Evolutionary conservation across 2,113 vertebrate species (phyloP).

Genomic region (Centropristis striata): DNA sequence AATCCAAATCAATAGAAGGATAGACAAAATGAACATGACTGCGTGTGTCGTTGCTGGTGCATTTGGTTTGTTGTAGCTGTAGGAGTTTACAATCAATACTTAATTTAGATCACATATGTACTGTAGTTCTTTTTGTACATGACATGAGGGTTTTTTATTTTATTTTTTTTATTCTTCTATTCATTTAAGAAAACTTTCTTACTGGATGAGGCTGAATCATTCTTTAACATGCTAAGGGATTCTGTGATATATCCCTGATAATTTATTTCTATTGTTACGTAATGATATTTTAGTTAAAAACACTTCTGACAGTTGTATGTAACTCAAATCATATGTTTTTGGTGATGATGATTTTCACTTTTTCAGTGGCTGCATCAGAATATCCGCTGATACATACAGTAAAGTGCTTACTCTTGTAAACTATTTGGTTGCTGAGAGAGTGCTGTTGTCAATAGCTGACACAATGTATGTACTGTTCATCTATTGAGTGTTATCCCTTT

Average conservation of each 20-base stretch:
- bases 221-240: conserved; percentile 3
- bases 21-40: conserved; percentile 1
- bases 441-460: conserved; percentile 6
- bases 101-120: conserved; percentile 40
- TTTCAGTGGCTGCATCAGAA: conserved; percentile 10
- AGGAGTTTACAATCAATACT: conserved; percentile 65
- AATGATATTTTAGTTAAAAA: conserved; percentile 31
- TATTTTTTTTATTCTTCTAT: conserved; percentile 34
- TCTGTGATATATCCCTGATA: background rate
- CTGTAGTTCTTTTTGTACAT: conserved; percentile 58
- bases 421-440: background rate
- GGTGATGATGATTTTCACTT: conserved; percentile 15
- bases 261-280: conserved; percentile 58
- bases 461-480: conserved; percentile 4
- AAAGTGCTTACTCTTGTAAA: background rate
- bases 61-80: conserved; percentile 45
- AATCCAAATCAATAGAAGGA: conserved; percentile 1
- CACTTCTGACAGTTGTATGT: background rate
- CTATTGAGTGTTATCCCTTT: background rate
- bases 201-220: conserved; percentile 21
- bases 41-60: conserved; percentile 4
- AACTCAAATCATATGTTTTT: conserved; percentile 23
- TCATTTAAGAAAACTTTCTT: conserved; percentile 28
- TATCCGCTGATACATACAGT: background rate
- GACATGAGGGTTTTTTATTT: conserved; percentile 5